These are phyloP conservation scores for Sitta europaea DNA, from an alignment of 2,113 vertebrate genomes.

Conservation along the genomic window DNA sequence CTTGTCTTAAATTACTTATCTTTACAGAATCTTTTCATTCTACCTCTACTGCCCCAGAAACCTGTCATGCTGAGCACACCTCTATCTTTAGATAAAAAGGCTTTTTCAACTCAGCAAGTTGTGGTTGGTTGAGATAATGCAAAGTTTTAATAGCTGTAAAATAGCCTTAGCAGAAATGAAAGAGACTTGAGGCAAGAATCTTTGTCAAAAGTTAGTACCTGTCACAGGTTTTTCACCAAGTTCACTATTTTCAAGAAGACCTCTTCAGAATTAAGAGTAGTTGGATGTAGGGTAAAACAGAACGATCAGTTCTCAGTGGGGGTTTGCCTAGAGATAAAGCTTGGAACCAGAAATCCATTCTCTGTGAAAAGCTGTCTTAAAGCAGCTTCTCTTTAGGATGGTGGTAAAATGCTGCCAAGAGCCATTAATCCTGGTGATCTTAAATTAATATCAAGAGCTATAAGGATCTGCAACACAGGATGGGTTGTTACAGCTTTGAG, in stretches of 20 bases:
- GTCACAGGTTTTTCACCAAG: not conserved
- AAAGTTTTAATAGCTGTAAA: not conserved
- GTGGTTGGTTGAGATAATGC: not conserved
- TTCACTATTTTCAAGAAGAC: not conserved
- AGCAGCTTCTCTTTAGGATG: not conserved
- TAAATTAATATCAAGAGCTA: not conserved
- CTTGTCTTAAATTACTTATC: not conserved
- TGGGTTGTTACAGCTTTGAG: not conserved
- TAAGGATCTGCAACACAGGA: not conserved
- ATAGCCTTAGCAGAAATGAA: not conserved
- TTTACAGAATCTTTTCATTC: constrained; percentile 13
- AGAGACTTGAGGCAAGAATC: not conserved
- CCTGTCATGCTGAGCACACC: not conserved
- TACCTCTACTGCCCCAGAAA: not conserved
- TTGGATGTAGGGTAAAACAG: not conserved
- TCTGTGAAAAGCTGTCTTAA: not conserved
- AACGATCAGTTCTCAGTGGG: not conserved
- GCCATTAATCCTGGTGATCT: not conserved
- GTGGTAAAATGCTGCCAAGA: not conserved
- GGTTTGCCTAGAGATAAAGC: not conserved
- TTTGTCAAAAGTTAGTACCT: not conserved
- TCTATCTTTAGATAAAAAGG: constrained; percentile 37
- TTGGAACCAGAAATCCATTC: not conserved
- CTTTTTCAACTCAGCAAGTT: constrained; percentile 32
- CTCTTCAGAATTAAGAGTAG: not conserved